Conservation (phyloP, 2,113 vertebrate genomes). For the Antennarius striatus region DNA sequence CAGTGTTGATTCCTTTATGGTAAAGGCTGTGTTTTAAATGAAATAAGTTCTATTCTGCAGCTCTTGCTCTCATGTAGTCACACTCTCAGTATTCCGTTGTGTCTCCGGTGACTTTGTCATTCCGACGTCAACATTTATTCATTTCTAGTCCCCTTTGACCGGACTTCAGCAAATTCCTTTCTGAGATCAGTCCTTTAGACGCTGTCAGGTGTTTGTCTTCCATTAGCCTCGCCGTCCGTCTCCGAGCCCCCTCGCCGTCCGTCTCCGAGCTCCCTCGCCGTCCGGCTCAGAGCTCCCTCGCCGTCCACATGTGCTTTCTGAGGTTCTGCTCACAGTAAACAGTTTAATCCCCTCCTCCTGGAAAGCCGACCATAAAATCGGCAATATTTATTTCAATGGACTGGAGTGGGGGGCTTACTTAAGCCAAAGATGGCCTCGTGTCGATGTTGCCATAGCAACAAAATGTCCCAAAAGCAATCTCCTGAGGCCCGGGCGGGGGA, state of each 20-base stretch:
- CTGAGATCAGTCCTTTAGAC: conserved; percentile 21
- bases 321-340: conserved; percentile 29
- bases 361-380: conserved; percentile 11
- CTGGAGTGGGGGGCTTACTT: conserved; percentile 31
- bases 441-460: conserved; percentile 64
- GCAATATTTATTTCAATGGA: conserved; percentile 40
- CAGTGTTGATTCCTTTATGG: no score
- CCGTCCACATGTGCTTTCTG: not conserved
- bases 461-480: conserved; percentile 56
- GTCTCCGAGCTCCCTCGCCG: conserved; percentile 18
- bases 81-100: no score
- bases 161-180: not conserved
- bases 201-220: conserved; percentile 42
- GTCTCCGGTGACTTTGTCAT: no score
- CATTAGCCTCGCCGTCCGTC: conserved; percentile 8
- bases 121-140: no score
- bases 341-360: conserved; percentile 29
- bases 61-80: no score
- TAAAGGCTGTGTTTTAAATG: no score
- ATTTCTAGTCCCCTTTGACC: no score
- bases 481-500: conserved; percentile 21
- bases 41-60: no score
- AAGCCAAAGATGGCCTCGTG: conserved; percentile 46
- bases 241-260: conserved; percentile 37
- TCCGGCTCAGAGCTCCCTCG: conserved; percentile 25